Evolutionary conservation across 2,888 invertebrate genomes (phyloP), one percentile per base, ranked within the genome.

Genomic region (Sesamia inferens): DNA sequence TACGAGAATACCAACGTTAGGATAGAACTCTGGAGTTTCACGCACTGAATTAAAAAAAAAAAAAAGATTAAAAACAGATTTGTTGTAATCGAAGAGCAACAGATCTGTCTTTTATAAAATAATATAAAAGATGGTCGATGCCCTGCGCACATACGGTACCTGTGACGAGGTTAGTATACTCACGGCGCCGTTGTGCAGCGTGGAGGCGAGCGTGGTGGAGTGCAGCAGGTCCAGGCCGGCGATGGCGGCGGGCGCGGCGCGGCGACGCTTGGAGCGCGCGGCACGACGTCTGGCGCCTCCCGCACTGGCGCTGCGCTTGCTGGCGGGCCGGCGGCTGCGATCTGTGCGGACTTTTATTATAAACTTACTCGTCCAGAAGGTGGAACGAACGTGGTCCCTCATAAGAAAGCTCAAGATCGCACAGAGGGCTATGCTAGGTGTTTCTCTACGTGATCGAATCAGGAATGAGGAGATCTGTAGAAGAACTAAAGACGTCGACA

Each of bases 201-300:
- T 99, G 90, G 99, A 99, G 11, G 98, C 97, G 84, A 99, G 96
- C 55, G 99, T 99, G 93, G 99, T 98, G 87, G 98, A 98, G 93
- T 99, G 99, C 85, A 99, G 95, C 87, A 99, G 96, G 95, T 99
- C 99, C 87, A 99, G 96, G 24, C 99, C 99, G 82, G 97, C 98
- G 91, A 99, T 99, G 94, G 90, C 97, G 94, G 85, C 97, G 97
- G 84, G 96, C 92, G 91, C 93, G 87, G 89, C 95, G 88, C 90
- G 96, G 84, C 92, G 95, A 24, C 92, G 93, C 92, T 93, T 95
- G 87, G 92, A 91, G 69, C 94, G 94, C 66, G 92, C 94, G 59
- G 92, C 90, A 0, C 94, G 90, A 5, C 94, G 90, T 74, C 94
- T 90, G 74, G 91, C 95, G 59, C 95, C 95, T 78, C 97, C 95